These are phyloP conservation scores for Monoplex corrugatus DNA, from an alignment of 2,888 invertebrate species.

Conservation along the genomic window DNA sequence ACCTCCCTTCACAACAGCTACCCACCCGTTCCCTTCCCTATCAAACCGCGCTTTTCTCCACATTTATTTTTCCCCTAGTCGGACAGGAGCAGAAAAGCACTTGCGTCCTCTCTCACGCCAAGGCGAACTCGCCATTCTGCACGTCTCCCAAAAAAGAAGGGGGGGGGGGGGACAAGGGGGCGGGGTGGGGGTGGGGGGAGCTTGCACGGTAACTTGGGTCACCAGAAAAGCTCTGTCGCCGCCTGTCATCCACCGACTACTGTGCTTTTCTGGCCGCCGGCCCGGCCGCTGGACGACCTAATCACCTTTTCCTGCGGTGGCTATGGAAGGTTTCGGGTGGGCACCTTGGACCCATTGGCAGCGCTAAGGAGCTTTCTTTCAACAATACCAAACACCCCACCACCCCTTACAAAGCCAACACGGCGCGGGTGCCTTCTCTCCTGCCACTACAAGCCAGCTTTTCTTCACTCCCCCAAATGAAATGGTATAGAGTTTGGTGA, in stretches of 20 bases:
- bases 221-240: not conserved
- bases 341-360: no score
- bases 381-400: not conserved
- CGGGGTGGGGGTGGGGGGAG: not conserved
- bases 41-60: not conserved
- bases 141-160: no score
- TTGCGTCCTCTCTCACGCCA: not conserved
- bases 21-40: not conserved
- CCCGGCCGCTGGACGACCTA: not conserved
- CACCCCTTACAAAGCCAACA: not conserved
- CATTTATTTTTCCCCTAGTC: not conserved
- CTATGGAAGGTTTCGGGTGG: not conserved
- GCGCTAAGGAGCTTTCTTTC: not conserved
- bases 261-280: not conserved
- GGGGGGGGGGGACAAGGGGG: no score
- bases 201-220: not conserved
- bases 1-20: not conserved
- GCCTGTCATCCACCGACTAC: not conserved
- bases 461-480: not conserved
- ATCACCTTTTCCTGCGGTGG: slow-evolving; percentile 10
- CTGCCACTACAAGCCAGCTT: not conserved
- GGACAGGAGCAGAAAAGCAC: not conserved
- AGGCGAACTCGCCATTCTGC: not conserved
- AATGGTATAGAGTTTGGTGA: not conserved
- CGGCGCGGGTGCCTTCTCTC: not conserved